Percentiles rank a stretch among this genome's conserved stretches.
phyloP scores from a whole-genome alignment of 53 echinoderm and acorn worm genomes.

The Glandiceps talaboti region DNA sequence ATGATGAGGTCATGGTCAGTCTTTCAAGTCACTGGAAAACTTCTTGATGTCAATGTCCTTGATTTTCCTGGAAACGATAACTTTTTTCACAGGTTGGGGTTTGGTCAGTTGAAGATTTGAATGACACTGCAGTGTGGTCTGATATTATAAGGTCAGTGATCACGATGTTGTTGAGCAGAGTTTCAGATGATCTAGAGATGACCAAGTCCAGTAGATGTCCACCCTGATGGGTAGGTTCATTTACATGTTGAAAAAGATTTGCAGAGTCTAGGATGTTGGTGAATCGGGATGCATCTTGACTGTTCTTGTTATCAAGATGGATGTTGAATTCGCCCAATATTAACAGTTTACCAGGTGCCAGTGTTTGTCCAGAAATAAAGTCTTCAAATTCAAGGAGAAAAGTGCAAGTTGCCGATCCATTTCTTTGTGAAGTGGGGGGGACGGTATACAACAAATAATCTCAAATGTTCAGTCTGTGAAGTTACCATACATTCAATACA shows the following conservation, averaged over 20 bases:
- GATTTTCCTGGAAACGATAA: background rate
- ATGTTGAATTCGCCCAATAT: conserved; percentile 24
- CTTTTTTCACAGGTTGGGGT: background rate
- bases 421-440: no score
- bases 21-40: background rate
- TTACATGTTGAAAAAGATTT: conserved; percentile 7
- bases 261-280: background rate
- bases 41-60: background rate
- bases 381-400: no score
- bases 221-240: conserved; percentile 14
- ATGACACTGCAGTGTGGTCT: conserved; percentile 12
- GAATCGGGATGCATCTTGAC: conserved; percentile 8
- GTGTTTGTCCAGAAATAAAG: background rate
- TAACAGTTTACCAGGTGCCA: background rate
- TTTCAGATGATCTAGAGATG: background rate
- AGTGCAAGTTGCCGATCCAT: no score
- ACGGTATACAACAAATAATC: background rate
- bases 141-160: background rate
- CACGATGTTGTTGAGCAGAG: background rate
- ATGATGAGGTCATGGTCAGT: background rate
- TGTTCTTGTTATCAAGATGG: conserved; percentile 12
- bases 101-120: background rate
- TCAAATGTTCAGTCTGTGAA: background rate
- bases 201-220: conserved; percentile 25
- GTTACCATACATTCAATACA: background rate